phyloP scores from a whole-genome alignment of 2,797 vertebrate genomes.

The Hippocampus kuda region DNA sequence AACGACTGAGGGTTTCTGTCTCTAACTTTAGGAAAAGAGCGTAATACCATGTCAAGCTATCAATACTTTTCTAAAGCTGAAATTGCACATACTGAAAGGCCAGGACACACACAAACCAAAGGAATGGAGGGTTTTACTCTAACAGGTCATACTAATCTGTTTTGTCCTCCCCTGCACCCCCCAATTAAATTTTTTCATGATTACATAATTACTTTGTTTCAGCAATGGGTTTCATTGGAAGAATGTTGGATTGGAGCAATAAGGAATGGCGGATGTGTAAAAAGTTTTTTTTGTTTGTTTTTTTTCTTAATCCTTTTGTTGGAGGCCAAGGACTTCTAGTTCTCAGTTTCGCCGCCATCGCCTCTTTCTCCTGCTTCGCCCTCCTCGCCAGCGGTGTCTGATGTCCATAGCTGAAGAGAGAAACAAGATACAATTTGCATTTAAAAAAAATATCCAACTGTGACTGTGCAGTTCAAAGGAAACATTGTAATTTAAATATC shows the following conservation, averaged over 20 bases:
- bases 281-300: slow-evolving; percentile 72
- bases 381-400: slow-evolving; percentile 83
- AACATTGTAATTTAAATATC: neutral
- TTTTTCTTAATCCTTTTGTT: slow-evolving; percentile 36
- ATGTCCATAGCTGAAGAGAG: slow-evolving; percentile 87
- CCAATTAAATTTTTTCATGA: slow-evolving; percentile 12
- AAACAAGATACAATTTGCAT: slow-evolving; percentile 1
- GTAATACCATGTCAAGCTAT: slow-evolving; percentile 74
- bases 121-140: slow-evolving; percentile 68
- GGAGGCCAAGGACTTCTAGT: slow-evolving; percentile 61
- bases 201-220: slow-evolving; percentile 39
- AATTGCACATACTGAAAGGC: slow-evolving; percentile 86
- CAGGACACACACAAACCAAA: slow-evolving; percentile 77
- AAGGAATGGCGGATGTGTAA: slow-evolving; percentile 94
- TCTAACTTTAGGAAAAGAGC: slow-evolving; percentile 60
- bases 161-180: slow-evolving; percentile 30
- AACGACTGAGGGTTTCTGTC: slow-evolving; percentile 23
- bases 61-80: slow-evolving; percentile 88
- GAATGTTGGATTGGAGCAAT: slow-evolving; percentile 81
- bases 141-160: slow-evolving; percentile 71
- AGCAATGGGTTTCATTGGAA: slow-evolving; percentile 77
- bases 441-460: neutral
- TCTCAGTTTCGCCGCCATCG: slow-evolving; percentile 59
- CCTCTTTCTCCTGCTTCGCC: slow-evolving; percentile 76
- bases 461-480: neutral